phyloP scores from a whole-genome alignment of 2,888 invertebrate species.

The Silvanus unidentatus region DNA sequence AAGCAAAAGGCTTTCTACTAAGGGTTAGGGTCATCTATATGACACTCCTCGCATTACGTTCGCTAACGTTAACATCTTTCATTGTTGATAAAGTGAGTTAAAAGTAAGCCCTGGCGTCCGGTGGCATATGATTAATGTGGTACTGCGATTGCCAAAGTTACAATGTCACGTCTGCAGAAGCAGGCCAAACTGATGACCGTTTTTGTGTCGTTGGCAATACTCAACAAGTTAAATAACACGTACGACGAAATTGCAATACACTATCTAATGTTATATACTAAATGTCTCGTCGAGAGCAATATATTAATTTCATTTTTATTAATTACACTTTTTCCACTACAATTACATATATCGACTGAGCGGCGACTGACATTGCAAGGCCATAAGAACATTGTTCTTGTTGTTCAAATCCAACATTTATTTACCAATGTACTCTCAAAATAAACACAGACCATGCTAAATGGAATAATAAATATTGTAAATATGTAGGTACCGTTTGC shows the following conservation, averaged over 20 bases:
- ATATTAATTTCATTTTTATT: slow-evolving; percentile 1
- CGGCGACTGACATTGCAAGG: too few species aligned
- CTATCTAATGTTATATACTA: slow-evolving; percentile 13
- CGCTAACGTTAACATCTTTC: slow-evolving; percentile 6
- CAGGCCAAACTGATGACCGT: slow-evolving; percentile 33
- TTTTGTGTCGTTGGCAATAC: slow-evolving; percentile 25
- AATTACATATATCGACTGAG: not conserved
- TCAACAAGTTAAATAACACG: slow-evolving; percentile 29
- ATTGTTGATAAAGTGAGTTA: slow-evolving; percentile 29
- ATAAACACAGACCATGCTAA: too few species aligned
- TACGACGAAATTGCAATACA: slow-evolving; percentile 19
- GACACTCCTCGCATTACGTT: not conserved
- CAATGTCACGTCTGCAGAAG: slow-evolving; percentile 35
- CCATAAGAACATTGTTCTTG: too few species aligned
- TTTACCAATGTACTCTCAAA: too few species aligned
- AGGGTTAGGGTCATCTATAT: too few species aligned
- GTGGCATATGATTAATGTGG: slow-evolving; percentile 34
- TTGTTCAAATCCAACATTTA: too few species aligned
- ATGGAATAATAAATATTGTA: too few species aligned
- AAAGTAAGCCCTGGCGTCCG: slow-evolving; percentile 25
- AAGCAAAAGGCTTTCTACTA: too few species aligned
- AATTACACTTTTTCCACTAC: not conserved
- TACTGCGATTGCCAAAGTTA: slow-evolving; percentile 35
- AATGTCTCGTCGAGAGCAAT: slow-evolving; percentile 1
- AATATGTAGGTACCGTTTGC: too few species aligned